Conservation (phyloP, 2,888 invertebrate genomes). For the Pseudococcus longispinus region DNA sequence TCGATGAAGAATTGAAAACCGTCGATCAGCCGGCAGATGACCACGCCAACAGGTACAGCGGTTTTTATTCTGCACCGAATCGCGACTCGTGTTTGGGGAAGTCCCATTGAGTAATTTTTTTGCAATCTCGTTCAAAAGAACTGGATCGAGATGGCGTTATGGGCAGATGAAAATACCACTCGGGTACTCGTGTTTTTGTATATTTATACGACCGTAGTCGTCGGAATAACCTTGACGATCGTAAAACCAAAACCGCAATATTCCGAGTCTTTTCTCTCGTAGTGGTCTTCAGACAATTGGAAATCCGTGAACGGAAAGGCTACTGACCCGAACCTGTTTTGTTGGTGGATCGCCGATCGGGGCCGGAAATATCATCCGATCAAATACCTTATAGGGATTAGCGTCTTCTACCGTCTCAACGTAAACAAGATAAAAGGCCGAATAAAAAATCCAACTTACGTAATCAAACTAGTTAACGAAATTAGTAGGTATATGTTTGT, state of each 20-base stretch:
- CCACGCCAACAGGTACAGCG: not conserved
- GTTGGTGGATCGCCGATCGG: not conserved
- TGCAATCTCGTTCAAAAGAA: not conserved
- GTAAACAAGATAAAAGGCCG: slow-evolving; percentile 16
- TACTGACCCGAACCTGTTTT: slow-evolving; percentile 39
- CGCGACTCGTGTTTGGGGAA: not conserved
- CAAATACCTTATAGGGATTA: slow-evolving; percentile 28
- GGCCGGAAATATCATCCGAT: slow-evolving; percentile 16
- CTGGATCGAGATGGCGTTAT: not conserved
- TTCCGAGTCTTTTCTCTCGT: not conserved
- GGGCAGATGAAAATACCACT: not conserved
- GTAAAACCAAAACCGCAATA: slow-evolving; percentile 14
- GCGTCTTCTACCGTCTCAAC: slow-evolving; percentile 1
- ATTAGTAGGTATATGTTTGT: not conserved
- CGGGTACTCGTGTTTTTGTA: not conserved
- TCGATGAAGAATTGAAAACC: slow-evolving; percentile 45
- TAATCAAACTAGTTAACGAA: slow-evolving; percentile 18
- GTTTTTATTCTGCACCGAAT: not conserved
- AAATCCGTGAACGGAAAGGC: slow-evolving; percentile 37
- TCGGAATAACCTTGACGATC: slow-evolving; percentile 21
- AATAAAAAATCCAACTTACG: not conserved
- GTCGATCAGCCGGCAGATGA: not conserved
- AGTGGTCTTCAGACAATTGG: slow-evolving; percentile 4
- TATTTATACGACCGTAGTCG: not conserved
- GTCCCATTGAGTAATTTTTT: not conserved